These are phyloP conservation scores for Numenius phaeopus DNA, from an alignment of 2,797 vertebrate species.

Conservation along the genomic window DNA sequence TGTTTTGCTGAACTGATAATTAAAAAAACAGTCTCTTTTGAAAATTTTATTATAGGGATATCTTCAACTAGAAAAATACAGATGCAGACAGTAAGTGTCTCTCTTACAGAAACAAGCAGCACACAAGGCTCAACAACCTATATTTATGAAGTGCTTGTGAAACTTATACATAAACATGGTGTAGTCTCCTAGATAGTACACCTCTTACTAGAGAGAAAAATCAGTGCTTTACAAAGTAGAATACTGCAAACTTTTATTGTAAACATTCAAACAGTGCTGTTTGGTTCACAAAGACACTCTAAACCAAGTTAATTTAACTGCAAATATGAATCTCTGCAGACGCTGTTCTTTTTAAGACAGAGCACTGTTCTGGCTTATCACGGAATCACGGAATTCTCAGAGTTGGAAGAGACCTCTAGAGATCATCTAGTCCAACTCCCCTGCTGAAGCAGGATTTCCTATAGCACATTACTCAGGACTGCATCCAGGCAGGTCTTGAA, in stretches of 20 bases:
- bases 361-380: background rate
- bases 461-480: too few species aligned
- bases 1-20: background rate
- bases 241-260: background rate
- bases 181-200: background rate
- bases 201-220: background rate
- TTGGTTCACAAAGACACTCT: background rate
- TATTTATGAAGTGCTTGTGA: background rate
- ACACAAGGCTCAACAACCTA: background rate
- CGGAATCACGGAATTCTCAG: too few species aligned
- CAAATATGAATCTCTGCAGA: background rate
- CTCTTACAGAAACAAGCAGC: background rate
- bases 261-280: background rate
- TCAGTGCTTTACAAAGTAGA: background rate
- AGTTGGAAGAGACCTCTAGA: too few species aligned
- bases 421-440: too few species aligned
- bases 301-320: background rate
- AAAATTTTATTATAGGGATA: background rate
- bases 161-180: conserved; percentile 10
- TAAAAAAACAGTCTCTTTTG: background rate
- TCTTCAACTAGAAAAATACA: background rate
- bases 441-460: too few species aligned
- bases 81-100: background rate
- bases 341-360: background rate
- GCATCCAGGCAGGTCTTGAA: too few species aligned